Base-by-base conservation (phyloP, 2,113 vertebrate species). In the Myiopsitta monachus region DNA sequence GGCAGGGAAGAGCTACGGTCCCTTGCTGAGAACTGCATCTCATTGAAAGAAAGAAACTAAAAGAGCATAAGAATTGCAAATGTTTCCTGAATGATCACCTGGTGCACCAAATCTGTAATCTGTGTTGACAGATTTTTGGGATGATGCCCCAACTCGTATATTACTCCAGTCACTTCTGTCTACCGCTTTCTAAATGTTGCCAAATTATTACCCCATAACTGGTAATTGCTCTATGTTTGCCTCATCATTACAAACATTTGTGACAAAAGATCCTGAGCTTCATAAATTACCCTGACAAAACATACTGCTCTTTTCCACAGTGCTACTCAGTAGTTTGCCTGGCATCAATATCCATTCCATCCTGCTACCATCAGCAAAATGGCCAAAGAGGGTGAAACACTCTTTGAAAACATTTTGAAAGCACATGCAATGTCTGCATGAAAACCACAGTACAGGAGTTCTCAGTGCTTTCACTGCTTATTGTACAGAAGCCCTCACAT, bases 201-300 rank as follows among this genome's bases (percentile, higher is more conserved):
- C 69, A 90, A 90, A 95, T 92, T 77, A 92, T 87, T 91, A 69
- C 38, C 72, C 33, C 22, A 54, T 52, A 88, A 87, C 85, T 79
- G 30, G 80, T 70, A 96, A 96, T 87, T 91, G 75, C 66, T 86
- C 72, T 79, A n/a, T 73, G 28, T 95, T 88, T 96, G 76, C 76
- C 90, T 88, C 80, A 89, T 92, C 87, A 94, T 77, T 66, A 90
- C 76, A 94, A 96, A 87, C 30, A 74, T 44, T 95, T 94, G 64
- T 91, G 93, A 91, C 92, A 94, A 63, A 88, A 92, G 69, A 87
- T 49, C 77, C 22, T 78, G 70, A 92, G 62, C 62, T 73, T 61
- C 9, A 1, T 73, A 94, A 91, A 90, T 55, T 57, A 62, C 30
- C 76, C 69, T 76, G 81, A 87, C 54, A 92, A 93, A 93, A 73